Evolutionary conservation across 2,797 vertebrate genomes (phyloP).

Genomic region (Hoplostethus mediterraneus): DNA sequence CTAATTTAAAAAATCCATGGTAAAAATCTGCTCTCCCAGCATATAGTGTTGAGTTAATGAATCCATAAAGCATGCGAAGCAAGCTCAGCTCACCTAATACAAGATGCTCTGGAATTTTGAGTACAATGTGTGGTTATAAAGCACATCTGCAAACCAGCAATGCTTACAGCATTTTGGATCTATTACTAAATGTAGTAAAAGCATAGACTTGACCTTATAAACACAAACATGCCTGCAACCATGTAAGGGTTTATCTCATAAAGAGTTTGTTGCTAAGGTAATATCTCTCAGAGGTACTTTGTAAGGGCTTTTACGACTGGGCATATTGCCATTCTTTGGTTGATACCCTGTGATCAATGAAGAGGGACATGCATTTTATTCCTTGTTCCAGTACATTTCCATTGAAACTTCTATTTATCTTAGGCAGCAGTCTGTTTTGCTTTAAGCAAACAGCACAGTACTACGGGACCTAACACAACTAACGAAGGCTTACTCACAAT

Average conservation of each 20-base stretch:
- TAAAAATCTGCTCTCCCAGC: slow-evolving; percentile 21
- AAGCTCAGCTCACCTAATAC: slow-evolving; percentile 31
- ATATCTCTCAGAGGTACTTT: slow-evolving; percentile 48
- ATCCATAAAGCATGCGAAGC: slow-evolving; percentile 37
- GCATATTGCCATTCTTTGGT: slow-evolving; percentile 30
- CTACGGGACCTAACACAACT: slow-evolving; percentile 25
- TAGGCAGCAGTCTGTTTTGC: slow-evolving; percentile 45
- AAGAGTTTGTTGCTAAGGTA: slow-evolving; percentile 33
- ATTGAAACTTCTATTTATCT: slow-evolving; percentile 46
- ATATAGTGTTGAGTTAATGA: slow-evolving; percentile 39
- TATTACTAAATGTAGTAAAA: slow-evolving; percentile 67
- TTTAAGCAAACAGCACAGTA: slow-evolving; percentile 40
- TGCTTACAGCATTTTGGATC: slow-evolving; percentile 58
- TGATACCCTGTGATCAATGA: slow-evolving; percentile 49
- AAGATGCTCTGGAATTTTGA: slow-evolving; percentile 38
- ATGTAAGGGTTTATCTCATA: slow-evolving; percentile 51
- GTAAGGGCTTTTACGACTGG: slow-evolving; percentile 41
- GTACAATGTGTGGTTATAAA: slow-evolving; percentile 36
- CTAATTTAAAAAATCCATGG: slow-evolving; percentile 19
- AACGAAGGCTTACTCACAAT: slow-evolving; percentile 24
- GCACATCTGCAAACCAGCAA: slow-evolving; percentile 71
- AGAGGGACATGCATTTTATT: slow-evolving; percentile 32
- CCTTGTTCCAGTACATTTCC: slow-evolving; percentile 56
- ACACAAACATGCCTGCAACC: slow-evolving; percentile 64
- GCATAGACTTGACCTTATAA: slow-evolving; percentile 73